A percentile compares a stretch with the other conserved stretches of the same genome.
Conservation (phyloP, 1,140 invertebrate species). For the Ips nitidus region DNA sequence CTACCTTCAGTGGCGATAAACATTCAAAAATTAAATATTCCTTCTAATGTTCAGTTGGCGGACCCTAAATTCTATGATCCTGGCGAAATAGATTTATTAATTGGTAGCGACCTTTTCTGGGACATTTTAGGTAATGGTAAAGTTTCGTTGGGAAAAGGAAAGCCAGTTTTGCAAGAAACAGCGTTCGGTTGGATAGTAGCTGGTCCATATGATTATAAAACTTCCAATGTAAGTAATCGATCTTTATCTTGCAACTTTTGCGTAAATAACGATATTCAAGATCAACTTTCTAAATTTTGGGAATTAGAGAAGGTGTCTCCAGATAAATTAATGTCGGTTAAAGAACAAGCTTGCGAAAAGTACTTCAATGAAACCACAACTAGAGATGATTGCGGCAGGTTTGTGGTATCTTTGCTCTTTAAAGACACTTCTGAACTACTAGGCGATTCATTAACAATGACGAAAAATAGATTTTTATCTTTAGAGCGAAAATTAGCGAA, state of each 20-base stretch:
- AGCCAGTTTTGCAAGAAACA: slow-evolving; percentile 27
- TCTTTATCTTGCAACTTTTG: no score
- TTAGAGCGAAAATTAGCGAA: slow-evolving; percentile 28
- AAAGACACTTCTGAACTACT: slow-evolving; percentile 13
- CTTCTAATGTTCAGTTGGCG: slow-evolving; percentile 21
- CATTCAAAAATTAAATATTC: slow-evolving; percentile 22
- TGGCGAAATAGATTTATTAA: slow-evolving; percentile 30
- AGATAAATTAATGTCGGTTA: not conserved
- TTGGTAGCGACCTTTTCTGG: slow-evolving; percentile 34
- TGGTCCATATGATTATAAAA: not conserved
- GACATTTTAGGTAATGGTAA: slow-evolving; percentile 26
- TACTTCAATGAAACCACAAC: slow-evolving; percentile 13
- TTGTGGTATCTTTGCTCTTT: slow-evolving; percentile 32
- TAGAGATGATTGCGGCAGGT: slow-evolving; percentile 2
- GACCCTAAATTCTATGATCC: slow-evolving; percentile 26
- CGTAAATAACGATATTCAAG: no score
- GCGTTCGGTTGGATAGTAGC: slow-evolving; percentile 24
- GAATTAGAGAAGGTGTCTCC: slow-evolving; percentile 16
- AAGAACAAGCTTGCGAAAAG: slow-evolving; percentile 28
- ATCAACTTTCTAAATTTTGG: slow-evolving; percentile 29
- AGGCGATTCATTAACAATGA: slow-evolving; percentile 17
- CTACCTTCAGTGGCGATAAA: not conserved
- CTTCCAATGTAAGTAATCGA: not conserved
- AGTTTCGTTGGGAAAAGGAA: slow-evolving; percentile 19
- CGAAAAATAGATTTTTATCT: slow-evolving; percentile 21